Base-by-base conservation (phyloP, 2,113 vertebrate genomes). In the Isurus oxyrinchus region DNA sequence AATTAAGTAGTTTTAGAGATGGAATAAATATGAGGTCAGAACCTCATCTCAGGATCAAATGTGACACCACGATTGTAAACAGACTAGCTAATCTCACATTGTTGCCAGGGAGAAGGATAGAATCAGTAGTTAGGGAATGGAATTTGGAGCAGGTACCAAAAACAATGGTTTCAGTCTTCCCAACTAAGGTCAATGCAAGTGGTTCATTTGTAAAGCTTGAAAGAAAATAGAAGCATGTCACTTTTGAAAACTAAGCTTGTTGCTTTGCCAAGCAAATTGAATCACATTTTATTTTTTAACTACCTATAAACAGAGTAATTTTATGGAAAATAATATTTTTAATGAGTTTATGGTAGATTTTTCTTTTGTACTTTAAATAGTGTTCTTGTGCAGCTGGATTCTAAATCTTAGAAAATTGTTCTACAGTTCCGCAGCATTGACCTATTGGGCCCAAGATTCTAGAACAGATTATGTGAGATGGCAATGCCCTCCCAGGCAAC, bases 301-400 rank as follows among this genome's bases (percentile, higher is more conserved):
- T 49, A 35, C 25, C 53, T 19, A 25, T 93, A 40, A 94, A 63
- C 91, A 94, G 5, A 94, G 61, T 66, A 31, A 63, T 44, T 94
- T 94, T 44, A 94, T 67, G 19, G 93, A 67, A 44, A 63, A 63
- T 94, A 67, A 94, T 63, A 94, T 63, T 94, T 94, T 40, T 94
- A 66, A n/a, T 44, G 8, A n/a, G 6, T 40, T 10, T 40, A 49
- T 67, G 40, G 10, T 40, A 66, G 40, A 59, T 90, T 76, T 76
- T 76, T 87, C 4, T 53, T 87, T 53, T 87, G 84, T 87, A 25
- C 0, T 53, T 49, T 1, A 53, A 53, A 19, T 44, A 49, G 7
- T 44, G 25, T 87, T 53, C 21, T 94, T 63, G 21, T 94, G 63
- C 63, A 67, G n/a, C 21, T 66, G n/a, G n/a, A 94, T 66, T 44